A percentile compares a stretch with the other conserved stretches of the same genome.
These are phyloP conservation scores for Percina caprodes DNA, from an alignment of 2,113 vertebrate genomes.

Conservation along the genomic window DNA sequence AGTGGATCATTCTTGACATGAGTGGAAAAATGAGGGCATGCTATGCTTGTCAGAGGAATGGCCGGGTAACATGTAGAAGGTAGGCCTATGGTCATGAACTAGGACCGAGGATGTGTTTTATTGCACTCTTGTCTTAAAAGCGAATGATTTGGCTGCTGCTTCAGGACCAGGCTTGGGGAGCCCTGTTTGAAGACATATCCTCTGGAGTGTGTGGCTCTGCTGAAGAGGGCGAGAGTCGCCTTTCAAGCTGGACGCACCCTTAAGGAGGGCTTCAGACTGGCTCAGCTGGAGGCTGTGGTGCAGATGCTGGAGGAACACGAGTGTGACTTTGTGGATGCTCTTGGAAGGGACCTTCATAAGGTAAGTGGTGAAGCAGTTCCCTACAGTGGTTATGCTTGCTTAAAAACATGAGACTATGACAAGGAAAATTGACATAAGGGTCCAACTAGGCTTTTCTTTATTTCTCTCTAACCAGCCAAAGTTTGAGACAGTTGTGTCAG, in stretches of 20 bases:
- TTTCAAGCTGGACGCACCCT: constrained; percentile 75
- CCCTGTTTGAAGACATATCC: constrained; percentile 68
- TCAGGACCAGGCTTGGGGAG: constrained; percentile 78
- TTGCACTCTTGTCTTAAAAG: background rate
- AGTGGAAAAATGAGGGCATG: constrained; percentile 65
- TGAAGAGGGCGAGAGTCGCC: constrained; percentile 76
- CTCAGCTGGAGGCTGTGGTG: constrained; percentile 81
- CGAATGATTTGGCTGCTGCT: constrained; percentile 16
- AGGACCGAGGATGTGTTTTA: background rate
- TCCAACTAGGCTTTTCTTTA: background rate
- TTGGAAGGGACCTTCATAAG: constrained; percentile 83
- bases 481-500: constrained; percentile 84
- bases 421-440: background rate
- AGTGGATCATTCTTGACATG: constrained; percentile 49
- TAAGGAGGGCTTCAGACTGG: constrained; percentile 75
- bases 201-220: constrained; percentile 67
- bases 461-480: constrained; percentile 69
- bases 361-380: constrained; percentile 46
- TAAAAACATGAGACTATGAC: background rate
- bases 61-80: constrained; percentile 75
- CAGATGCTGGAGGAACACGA: constrained; percentile 82
- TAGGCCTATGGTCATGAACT: constrained; percentile 3
- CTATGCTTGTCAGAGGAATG: constrained; percentile 71
- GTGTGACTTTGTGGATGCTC: constrained; percentile 82
- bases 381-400: background rate